phyloP scores from a whole-genome alignment of 2,113 vertebrate genomes.

The Eptesicus fuscus region DNA sequence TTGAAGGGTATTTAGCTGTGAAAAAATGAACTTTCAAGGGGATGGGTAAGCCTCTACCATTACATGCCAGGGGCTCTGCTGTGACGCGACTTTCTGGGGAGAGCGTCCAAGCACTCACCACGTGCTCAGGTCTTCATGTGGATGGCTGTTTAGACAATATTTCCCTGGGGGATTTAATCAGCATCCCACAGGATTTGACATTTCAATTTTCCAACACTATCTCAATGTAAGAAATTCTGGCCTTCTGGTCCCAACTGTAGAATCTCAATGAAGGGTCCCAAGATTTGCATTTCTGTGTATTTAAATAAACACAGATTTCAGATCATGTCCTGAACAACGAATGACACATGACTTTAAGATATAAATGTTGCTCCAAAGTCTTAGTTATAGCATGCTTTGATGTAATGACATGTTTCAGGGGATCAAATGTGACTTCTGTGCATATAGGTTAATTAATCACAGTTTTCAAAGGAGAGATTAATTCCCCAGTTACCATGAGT shows the following conservation, averaged over 20 bases:
- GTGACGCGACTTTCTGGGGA: background rate
- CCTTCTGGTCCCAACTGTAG: background rate
- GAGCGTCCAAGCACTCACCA: background rate
- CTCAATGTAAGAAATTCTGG: background rate
- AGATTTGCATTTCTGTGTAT: background rate
- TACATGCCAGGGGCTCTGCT: background rate
- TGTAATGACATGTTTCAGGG: background rate
- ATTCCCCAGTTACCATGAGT: background rate
- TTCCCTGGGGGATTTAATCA: background rate
- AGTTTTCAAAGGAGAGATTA: background rate
- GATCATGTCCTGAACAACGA: background rate
- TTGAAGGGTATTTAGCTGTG: background rate
- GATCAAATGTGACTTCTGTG: background rate
- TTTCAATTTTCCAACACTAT: background rate
- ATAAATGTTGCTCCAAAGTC: background rate
- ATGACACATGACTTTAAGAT: background rate
- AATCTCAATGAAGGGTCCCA: background rate
- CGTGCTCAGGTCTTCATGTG: background rate
- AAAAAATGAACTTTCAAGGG: background rate
- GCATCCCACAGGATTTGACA: background rate
- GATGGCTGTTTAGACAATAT: background rate
- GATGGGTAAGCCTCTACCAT: rapidly evolving
- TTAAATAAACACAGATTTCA: background rate
- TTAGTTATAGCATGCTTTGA: background rate
- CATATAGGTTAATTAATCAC: background rate